These are phyloP conservation scores for Marmota monax DNA, from an alignment of 2,113 vertebrate species.

Conservation along the genomic window DNA sequence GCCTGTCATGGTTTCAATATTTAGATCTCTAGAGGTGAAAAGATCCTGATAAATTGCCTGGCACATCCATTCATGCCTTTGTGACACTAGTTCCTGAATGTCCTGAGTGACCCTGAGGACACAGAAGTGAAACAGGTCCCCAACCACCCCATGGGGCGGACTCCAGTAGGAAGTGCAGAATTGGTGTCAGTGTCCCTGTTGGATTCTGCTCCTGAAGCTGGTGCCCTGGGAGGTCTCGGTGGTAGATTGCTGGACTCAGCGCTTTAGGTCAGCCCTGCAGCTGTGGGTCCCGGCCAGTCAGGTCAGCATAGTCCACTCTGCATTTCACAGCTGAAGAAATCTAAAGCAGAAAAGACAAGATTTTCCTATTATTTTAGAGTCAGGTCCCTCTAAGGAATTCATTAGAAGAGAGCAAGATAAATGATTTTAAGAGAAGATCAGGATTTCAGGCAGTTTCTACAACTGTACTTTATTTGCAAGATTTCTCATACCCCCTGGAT, in stretches of 20 bases:
- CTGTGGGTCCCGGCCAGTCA: no score
- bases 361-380: not conserved
- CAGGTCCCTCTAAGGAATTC: not conserved
- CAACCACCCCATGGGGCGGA: not conserved
- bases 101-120: not conserved
- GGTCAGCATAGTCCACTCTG: no score
- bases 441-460: not conserved
- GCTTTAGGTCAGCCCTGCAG: not conserved
- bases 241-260: rapidly evolving
- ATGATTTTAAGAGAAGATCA: not conserved
- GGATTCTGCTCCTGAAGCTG: not conserved
- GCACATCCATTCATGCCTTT: not conserved
- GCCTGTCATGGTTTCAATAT: not conserved
- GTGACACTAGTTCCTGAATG: not conserved
- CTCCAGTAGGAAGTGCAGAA: not conserved
- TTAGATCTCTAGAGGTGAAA: not conserved
- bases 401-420: not conserved
- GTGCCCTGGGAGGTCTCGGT: rapidly evolving
- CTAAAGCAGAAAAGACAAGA: not conserved
- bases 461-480: not conserved
- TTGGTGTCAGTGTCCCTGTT: not conserved
- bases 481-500: not conserved
- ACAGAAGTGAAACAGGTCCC: not conserved
- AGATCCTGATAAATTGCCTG: not conserved
- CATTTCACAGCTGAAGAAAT: not conserved